Evolutionary conservation across 2,797 vertebrate species (phyloP).

Genomic region (Poecilia velifera): DNA sequence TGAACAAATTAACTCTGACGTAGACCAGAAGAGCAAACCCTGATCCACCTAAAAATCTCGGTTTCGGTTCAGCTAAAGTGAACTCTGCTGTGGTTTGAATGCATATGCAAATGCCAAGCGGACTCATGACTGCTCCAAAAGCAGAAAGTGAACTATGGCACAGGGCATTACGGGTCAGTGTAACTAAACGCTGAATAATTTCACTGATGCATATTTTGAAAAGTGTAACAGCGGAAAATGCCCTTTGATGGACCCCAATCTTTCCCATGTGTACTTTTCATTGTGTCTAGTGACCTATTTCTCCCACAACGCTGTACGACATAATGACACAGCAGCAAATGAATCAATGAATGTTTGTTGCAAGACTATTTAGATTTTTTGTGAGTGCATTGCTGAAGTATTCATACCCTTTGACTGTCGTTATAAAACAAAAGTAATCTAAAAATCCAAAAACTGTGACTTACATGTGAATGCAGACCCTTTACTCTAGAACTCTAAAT

Average conservation of each 20-base stretch:
- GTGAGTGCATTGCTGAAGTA: background rate
- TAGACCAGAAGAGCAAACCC: no score
- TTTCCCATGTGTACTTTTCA: background rate
- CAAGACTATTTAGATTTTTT: background rate
- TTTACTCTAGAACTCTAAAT: background rate
- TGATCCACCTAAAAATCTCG: no score
- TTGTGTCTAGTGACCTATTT: background rate
- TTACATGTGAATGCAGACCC: background rate
- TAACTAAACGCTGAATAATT: background rate
- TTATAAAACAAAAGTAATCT: background rate
- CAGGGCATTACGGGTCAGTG: no score
- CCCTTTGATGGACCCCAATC: background rate
- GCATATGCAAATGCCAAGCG: no score
- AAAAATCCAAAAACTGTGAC: background rate
- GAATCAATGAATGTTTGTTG: background rate
- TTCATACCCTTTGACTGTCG: background rate
- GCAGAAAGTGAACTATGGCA: no score
- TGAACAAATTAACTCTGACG: no score
- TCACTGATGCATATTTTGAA: background rate
- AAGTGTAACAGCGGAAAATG: background rate
- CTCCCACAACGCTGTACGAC: background rate
- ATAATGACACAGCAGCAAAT: background rate
- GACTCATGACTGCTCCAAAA: no score
- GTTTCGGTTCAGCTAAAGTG: no score
- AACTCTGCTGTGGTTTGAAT: no score